Base-by-base conservation (phyloP, 1,140 invertebrate genomes). In the Manduca sexta region DNA sequence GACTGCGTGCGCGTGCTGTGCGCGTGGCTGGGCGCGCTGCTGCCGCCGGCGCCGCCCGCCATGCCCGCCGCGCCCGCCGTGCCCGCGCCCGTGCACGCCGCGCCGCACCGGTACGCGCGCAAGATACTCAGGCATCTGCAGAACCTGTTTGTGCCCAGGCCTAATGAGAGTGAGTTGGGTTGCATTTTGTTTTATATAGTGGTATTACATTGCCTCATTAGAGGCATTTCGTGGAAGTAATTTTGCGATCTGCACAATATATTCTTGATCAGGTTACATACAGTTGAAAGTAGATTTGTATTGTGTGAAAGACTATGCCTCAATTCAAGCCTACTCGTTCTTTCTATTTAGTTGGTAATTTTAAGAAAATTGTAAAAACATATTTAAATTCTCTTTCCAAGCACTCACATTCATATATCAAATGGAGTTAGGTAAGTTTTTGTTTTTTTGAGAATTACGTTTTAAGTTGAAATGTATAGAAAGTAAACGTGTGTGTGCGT, bases 1-100 rank as follows among this genome's bases (percentile, higher is more conserved):
- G 97, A 98, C 81, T 99, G 97, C 85, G 97, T 98, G 6, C 95
- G 95, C 82, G 93, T 99, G 15, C 99, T 98, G 74, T 98, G 96
- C 82, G 97, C 98, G 69, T 99, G 97, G 97, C 83, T 99, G 17
- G 93, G 93, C 0, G 94, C 96, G 0, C 86, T 98, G 41, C 90
- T 97, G 61, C 92, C 95, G 1, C 84, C 86, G 35, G 94, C 83
- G 84, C 93, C 66, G 7, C 69, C 95, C 94, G 60, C 55, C 74
- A 88, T 50, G 17, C 69, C 79, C 5, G 94, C 95, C 1, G 94
- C 95, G 64, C 88, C 93, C 46, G 93, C 92, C 60, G 93, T 98
- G 13, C 97, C 97, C 0, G 90, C 90, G 64, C 95, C 96, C 1
- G 92, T 99, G 10, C 87, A 91, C 30, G 93, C 96, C 42, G 94